Evolutionary conservation across 2,888 invertebrate genomes (phyloP).

Genomic region (Odontomyia ornata): DNA sequence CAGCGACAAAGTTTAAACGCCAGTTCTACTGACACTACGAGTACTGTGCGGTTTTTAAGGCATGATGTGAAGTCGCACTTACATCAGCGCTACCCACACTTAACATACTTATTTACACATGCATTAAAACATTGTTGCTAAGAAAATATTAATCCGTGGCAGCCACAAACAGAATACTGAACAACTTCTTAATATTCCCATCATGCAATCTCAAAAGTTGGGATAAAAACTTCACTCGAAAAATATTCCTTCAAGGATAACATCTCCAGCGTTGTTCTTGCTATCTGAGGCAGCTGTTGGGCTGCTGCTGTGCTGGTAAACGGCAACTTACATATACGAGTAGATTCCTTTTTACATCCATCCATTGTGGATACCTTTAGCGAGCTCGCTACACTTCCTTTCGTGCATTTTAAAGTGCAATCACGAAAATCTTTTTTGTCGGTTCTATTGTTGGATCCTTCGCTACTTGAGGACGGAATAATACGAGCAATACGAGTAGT

Average conservation of each 20-base stretch:
- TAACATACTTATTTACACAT: neutral
- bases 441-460: neutral
- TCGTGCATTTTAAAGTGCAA: conserved; percentile 30
- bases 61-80: too few species aligned
- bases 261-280: neutral
- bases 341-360: neutral
- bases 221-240: neutral
- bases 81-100: neutral
- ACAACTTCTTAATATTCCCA: conserved; percentile 27
- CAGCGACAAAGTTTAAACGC: too few species aligned
- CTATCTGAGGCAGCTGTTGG: neutral
- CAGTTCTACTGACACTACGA: too few species aligned
- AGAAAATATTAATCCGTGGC: conserved; percentile 18
- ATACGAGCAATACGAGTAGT: too few species aligned
- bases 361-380: neutral
- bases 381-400: neutral
- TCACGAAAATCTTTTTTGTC: conserved; percentile 18
- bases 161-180: conserved; percentile 17
- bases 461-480: neutral
- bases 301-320: neutral
- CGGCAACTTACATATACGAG: neutral
- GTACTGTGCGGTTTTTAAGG: too few species aligned
- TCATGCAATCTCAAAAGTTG: neutral
- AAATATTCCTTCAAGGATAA: neutral
- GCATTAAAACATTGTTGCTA: neutral